Evolutionary conservation across 2,888 invertebrate species (phyloP).

Genomic region (Bellardia pandia): DNA sequence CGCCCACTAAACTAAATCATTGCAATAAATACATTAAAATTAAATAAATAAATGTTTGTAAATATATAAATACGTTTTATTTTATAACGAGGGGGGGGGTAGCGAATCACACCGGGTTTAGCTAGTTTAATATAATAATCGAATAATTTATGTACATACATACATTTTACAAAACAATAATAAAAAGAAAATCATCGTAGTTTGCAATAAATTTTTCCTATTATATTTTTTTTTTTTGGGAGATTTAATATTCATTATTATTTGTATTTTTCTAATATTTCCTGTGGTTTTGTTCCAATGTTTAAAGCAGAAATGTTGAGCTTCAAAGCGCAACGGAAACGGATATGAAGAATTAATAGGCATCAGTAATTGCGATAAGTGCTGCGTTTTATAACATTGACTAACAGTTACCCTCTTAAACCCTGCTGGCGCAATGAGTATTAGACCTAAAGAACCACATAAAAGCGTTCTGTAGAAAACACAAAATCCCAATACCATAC

Average conservation of each 20-base stretch:
- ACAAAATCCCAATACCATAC: not conserved
- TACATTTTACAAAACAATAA: not conserved
- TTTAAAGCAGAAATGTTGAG: slow-evolving; percentile 2
- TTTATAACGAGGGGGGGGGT: no score
- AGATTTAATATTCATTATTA: not conserved
- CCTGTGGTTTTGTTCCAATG: slow-evolving; percentile 3
- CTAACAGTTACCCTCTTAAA: not conserved
- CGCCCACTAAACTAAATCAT: no score
- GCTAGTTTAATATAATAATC: no score
- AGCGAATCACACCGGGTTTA: no score
- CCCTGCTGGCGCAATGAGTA: not conserved
- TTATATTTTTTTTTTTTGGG: not conserved
- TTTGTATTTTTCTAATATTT: slow-evolving; percentile 22
- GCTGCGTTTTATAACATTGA: slow-evolving; percentile 20
- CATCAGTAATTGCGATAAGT: slow-evolving; percentile 45
- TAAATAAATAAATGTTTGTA: no score
- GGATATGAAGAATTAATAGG: slow-evolving; percentile 57
- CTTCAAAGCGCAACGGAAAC: slow-evolving; percentile 15
- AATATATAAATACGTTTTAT: no score
- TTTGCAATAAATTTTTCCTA: slow-evolving; percentile 5
- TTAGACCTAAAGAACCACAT: not conserved
- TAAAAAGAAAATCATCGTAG: not conserved
- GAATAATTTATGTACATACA: no score
- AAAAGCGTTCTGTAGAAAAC: not conserved
- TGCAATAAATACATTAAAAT: no score